Percentiles rank a stretch among this genome's conserved stretches.
Conservation (phyloP, 2,113 vertebrate species). For the Pelmatolapia mariae region DNA sequence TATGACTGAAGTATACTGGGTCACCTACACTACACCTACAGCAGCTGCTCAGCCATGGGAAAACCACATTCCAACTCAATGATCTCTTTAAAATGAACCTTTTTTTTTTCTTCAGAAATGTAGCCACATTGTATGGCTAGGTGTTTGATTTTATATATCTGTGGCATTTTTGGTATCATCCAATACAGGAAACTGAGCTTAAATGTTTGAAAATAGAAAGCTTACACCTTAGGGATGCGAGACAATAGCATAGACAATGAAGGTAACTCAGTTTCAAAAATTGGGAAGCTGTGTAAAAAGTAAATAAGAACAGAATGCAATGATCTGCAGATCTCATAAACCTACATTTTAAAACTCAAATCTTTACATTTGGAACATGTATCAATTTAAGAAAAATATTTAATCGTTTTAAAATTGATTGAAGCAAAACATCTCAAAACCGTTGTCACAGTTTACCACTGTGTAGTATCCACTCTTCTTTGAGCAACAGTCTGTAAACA, state of each 20-base stretch:
- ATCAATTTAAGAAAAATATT: neutral
- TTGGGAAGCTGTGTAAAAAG: neutral
- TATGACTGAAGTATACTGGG: neutral
- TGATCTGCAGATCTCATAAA: neutral
- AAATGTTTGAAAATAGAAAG: neutral
- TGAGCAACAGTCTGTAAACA: neutral
- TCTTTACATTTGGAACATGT: neutral
- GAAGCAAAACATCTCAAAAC: neutral
- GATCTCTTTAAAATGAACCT: neutral
- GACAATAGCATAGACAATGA: neutral
- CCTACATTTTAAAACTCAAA: neutral
- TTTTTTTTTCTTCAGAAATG: neutral
- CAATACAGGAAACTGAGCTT: neutral
- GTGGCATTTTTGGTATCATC: fast-evolving
- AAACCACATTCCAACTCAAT: neutral
- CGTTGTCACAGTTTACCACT: neutral
- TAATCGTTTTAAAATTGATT: neutral
- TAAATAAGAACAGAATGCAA: neutral
- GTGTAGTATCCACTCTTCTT: neutral
- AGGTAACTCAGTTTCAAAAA: neutral
- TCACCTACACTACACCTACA: neutral
- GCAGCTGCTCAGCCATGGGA: neutral
- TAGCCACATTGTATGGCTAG: neutral
- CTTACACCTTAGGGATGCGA: neutral
- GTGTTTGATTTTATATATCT: neutral